phyloP scores from a whole-genome alignment of 2,113 vertebrate genomes.

The Pogona vitticeps region DNA sequence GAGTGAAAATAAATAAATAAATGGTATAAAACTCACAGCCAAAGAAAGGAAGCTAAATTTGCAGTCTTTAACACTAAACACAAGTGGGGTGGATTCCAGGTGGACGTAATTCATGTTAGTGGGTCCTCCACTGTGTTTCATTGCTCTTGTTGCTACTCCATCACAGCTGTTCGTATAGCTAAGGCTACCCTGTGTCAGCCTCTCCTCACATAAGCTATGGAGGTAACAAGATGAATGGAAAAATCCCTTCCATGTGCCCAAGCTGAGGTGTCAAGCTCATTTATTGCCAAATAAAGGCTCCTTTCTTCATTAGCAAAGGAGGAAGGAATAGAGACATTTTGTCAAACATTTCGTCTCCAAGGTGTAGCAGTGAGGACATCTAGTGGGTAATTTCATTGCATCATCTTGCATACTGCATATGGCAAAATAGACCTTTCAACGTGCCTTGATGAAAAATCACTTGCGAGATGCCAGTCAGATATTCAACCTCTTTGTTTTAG shows the following conservation, averaged over 20 bases:
- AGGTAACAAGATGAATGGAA: not conserved
- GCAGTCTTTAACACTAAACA: not conserved
- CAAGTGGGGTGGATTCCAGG: not conserved
- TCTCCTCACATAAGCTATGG: not conserved
- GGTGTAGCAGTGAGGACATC: conserved; percentile 22
- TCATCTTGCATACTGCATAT: rapidly evolving
- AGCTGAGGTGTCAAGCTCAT: not conserved
- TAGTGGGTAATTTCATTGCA: not conserved
- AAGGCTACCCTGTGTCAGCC: not conserved
- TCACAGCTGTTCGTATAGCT: not conserved
- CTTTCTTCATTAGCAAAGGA: not conserved
- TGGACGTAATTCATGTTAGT: not conserved
- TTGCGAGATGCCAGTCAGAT: no score
- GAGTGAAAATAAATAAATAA: not conserved
- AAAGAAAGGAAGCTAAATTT: not conserved
- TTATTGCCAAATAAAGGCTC: not conserved
- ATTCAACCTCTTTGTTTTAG: no score
- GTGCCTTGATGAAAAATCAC: no score
- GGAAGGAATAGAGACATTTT: not conserved
- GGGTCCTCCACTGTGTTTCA: not conserved
- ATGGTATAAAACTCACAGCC: not conserved
- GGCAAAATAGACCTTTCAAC: not conserved
- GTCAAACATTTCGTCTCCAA: not conserved
- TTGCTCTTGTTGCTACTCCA: not conserved
- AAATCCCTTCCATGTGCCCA: not conserved